Evolutionary conservation across 2,113 vertebrate genomes (phyloP).

Genomic region (Cricetomys ansorgei): DNA sequence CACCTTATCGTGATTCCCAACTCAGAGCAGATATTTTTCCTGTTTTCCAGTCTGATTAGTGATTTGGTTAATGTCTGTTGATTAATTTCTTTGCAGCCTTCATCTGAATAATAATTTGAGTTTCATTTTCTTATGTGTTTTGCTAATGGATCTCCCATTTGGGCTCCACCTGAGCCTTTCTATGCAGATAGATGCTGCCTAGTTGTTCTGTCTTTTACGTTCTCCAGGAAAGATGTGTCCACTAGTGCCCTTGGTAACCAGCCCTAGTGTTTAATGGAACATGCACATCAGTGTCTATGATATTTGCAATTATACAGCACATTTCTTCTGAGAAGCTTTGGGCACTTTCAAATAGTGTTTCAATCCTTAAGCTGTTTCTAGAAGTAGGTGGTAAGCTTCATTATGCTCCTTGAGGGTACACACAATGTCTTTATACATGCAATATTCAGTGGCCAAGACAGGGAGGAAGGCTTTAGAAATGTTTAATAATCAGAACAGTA

Average conservation of each 20-base stretch:
- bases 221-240: conserved; percentile 42
- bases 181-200: background rate
- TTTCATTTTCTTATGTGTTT: background rate
- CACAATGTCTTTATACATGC: conserved; percentile 43
- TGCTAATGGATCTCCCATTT: background rate
- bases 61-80: background rate
- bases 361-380: conserved; percentile 51
- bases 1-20: background rate
- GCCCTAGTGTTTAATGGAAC: conserved; percentile 67
- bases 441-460: conserved; percentile 48
- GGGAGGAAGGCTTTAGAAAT: conserved; percentile 57
- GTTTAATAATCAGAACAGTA: conserved; percentile 71
- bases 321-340: conserved; percentile 79
- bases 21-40: background rate
- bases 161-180: background rate
- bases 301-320: conserved; percentile 80
- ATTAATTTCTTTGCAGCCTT: background rate
- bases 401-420: conserved; percentile 69
- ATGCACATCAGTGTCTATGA: conserved; percentile 72
- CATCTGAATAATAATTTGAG: conserved; percentile 22
- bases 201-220: background rate
- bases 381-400: conserved; percentile 69
- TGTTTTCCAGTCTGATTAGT: background rate
- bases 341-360: conserved; percentile 75
- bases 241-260: conserved; percentile 57